Base-by-base conservation (phyloP, 1,140 invertebrate species). In the Camponotus floridanus region DNA sequence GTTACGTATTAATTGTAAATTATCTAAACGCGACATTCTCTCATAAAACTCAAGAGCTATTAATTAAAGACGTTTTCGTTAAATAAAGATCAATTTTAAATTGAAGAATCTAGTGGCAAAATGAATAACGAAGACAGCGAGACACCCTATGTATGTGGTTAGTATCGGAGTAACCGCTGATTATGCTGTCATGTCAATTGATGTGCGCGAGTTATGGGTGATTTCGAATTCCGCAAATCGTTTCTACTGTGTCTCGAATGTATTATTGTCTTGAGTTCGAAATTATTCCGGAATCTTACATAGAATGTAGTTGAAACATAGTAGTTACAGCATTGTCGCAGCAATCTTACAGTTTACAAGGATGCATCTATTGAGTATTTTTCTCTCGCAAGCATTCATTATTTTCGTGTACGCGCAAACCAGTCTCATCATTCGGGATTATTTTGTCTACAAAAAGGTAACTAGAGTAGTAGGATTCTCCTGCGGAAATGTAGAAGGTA, bases 361-460 rank as follows among this genome's bases (percentile, higher is more conserved):
- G 1, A 89, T 90, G 85, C 18, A 36, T 9, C n/a, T 70, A 2
- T 45, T 21, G n/a, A n/a, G 31, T 55, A 15, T 90, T 18, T 39
- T 87, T 42, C 9, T 39, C 8, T 61, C 81, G 3, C 88, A 88
- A 68, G 36, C n/a, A 8, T 68, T 86, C n/a, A 33, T 90, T 8
- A 18, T 79, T 18, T n/a, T 42, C 1, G 59, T n/a, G 0, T 68
- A 48, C 2, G 83, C 88, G 0, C 62, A 62, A 36, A 83, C 33
- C 15, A 81, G 74, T 0, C 9, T 83, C 9, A 83, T 92, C 2
- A 86, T 92, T 84, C 76, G 76, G 2, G 91, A 91, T 45, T 92
- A 90, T 36, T 92, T 92, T 8, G 1, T 84, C 8, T 83, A 87
- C 13, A 91, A 90, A 36, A 67, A 90, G 1, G 74, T 89, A 7